phyloP scores from a whole-genome alignment of 2,113 vertebrate genomes.

The Heterochromis multidens region DNA sequence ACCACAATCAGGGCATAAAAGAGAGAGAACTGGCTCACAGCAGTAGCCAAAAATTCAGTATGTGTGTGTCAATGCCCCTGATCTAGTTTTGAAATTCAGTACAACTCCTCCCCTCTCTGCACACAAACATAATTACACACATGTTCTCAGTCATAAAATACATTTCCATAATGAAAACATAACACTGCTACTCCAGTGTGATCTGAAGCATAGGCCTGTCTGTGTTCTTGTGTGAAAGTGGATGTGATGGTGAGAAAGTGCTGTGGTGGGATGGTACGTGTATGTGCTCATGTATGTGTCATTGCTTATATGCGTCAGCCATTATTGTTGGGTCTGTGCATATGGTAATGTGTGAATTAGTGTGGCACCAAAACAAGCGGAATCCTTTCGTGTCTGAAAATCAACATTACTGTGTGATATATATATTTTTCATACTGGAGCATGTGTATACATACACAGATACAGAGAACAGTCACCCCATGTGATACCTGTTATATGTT shows the following conservation, averaged over 20 bases:
- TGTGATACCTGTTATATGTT: neutral
- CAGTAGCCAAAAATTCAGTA: neutral
- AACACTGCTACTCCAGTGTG: neutral
- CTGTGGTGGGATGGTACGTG: neutral
- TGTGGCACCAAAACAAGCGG: neutral
- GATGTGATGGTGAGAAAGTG: neutral
- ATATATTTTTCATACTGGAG: neutral
- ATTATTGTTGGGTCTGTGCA: neutral
- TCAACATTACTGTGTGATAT: neutral
- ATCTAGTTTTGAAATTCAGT: constrained; percentile 39
- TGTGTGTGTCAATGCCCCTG: constrained; percentile 14
- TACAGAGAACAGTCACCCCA: neutral
- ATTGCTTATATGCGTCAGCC: neutral
- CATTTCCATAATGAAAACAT: constrained; percentile 1
- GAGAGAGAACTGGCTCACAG: constrained; percentile 26
- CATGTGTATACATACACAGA: neutral
- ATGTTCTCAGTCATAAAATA: neutral
- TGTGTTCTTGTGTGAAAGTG: neutral
- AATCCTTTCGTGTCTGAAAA: neutral
- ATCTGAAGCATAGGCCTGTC: neutral
- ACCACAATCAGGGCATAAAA: neutral
- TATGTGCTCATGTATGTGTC: neutral
- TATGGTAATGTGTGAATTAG: neutral
- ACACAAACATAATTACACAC: constrained; percentile 9
- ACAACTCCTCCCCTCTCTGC: neutral